Conservation (phyloP, 2,113 vertebrate species). For the Panthera tigris region DNA sequence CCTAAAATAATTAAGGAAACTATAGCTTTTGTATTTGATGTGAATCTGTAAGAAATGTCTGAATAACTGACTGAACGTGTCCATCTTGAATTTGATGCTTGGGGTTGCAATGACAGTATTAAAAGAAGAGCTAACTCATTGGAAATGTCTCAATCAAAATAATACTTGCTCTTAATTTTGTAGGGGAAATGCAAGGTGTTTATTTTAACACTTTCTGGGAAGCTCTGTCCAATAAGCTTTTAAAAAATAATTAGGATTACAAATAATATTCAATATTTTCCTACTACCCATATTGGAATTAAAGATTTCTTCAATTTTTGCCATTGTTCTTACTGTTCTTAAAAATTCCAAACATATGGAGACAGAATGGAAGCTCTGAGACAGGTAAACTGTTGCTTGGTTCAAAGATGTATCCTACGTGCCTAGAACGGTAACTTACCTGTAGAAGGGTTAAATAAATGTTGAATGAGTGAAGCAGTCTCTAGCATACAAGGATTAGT, state of each 20-base stretch:
- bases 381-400: background rate
- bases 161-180: background rate
- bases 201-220: background rate
- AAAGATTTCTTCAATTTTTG: background rate
- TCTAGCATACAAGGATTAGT: background rate
- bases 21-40: background rate
- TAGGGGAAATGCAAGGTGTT: background rate
- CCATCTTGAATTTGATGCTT: background rate
- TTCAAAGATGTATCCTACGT: background rate
- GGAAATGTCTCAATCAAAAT: background rate
- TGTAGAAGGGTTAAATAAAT: background rate
- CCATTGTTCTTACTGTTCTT: background rate
- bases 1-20: background rate
- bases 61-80: background rate
- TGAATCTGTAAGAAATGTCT: background rate
- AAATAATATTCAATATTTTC: background rate
- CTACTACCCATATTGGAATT: background rate
- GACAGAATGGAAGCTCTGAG: background rate
- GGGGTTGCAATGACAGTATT: background rate
- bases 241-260: background rate
- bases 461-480: background rate
- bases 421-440: background rate
- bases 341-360: background rate
- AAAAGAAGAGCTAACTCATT: background rate
- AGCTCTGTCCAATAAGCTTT: background rate